Evolutionary conservation across 2,113 vertebrate genomes (phyloP), one percentile per base, ranked within the genome.

Genomic region (Urocynchramus pylzowi): DNA sequence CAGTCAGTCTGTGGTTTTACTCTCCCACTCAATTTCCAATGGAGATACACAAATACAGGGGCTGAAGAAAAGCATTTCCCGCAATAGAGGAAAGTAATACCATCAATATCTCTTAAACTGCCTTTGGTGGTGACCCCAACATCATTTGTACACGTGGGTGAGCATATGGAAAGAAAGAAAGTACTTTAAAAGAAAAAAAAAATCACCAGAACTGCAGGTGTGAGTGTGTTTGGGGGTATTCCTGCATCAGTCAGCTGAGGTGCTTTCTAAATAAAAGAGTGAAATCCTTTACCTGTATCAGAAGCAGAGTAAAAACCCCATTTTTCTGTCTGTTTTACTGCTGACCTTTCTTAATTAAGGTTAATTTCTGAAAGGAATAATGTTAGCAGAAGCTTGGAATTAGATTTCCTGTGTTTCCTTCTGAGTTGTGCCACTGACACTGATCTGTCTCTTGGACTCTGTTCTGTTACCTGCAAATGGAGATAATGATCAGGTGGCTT

Each of bases 251-350:
- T 39, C 42, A 90, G 47, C 39, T 69, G 70, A 80, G 42, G 4
- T 84, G 31, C 35, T 83, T 83, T 39, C 42, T 50, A 41, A 91
- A 63, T 14, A 86, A 64, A 73, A 33, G 20, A 59, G 13, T 42
- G 20, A 86, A 90, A 60, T 70, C 10, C 6, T 76, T 74, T n/a
- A 14, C 16, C 60, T 91, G 2, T 17, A 30, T 61, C 23, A 85
- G 37, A 75, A 87, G 19, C 1, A 0, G 21, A 64, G 9, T 56
- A 7, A 80, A 50, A 2, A 1, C 3, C 5, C 5, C 2, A 11
- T 16, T 93, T 64, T 54, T 59, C 31, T 77, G 5, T 69, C 37
- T 60, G 15, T 61, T 86, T 86, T 89, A 49, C 39, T 71, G 14
- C 35, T 79, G 57, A 82, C 7, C 9, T 64, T 33, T 67, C 44